Percentiles rank a stretch among this genome's conserved stretches.
phyloP scores from a whole-genome alignment of 2,888 invertebrate species.

The Drosophila aldrichi region DNA sequence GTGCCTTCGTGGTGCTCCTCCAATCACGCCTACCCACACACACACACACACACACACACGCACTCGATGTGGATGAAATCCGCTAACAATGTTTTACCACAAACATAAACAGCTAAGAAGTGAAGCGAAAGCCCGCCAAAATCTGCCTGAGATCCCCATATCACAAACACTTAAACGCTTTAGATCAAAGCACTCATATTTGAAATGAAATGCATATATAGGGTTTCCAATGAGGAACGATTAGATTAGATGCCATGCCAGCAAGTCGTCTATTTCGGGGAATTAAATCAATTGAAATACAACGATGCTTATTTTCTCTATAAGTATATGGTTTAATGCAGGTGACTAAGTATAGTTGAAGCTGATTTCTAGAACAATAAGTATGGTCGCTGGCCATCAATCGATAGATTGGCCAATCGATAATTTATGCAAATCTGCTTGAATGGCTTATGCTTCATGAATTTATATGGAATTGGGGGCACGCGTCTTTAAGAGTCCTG shows the following conservation, averaged over 20 bases:
- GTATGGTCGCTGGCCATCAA: not conserved
- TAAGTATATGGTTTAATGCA: not conserved
- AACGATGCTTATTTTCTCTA: not conserved
- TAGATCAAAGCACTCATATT: constrained; percentile 26
- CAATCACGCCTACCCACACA: constrained; percentile 1
- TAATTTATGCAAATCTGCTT: constrained; percentile 73
- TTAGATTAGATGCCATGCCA: not conserved
- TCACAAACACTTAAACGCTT: constrained; percentile 20
- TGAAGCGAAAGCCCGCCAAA: not conserved
- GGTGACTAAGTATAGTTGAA: too few species aligned
- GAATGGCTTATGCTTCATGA: constrained; percentile 81
- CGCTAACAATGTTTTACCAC: constrained; percentile 29
- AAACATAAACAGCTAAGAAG: constrained; percentile 24
- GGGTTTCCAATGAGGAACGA: not conserved
- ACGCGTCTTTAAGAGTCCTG: constrained; percentile 61
- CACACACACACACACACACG: too few species aligned
- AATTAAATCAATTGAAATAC: not conserved
- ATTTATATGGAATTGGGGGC: constrained; percentile 75
- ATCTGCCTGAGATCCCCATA: constrained; percentile 1
- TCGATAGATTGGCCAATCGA: not conserved
- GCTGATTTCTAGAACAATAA: not conserved
- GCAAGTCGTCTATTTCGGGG: not conserved
- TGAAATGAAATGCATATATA: not conserved
- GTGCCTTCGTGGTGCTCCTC: constrained; percentile 25
- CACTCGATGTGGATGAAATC: constrained; percentile 6